These are phyloP conservation scores for Calliphora vicina DNA, from an alignment of 1,140 invertebrate species.

Conservation along the genomic window DNA sequence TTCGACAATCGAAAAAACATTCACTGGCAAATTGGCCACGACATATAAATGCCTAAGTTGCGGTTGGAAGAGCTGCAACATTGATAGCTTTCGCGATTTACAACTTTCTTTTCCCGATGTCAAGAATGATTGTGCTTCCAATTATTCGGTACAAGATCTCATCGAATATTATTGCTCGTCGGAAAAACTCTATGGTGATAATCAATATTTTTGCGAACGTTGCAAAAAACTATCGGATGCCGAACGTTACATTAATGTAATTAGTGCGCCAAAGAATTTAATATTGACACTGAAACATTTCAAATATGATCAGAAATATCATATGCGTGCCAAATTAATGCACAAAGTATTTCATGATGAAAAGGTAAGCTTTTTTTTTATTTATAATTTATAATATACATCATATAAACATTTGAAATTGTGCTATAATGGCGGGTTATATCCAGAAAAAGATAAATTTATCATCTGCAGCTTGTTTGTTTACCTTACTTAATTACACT, in stretches of 20 bases:
- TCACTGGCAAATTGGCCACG: constrained; percentile 78
- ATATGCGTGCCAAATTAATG: constrained; percentile 77
- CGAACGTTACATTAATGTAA: constrained; percentile 75
- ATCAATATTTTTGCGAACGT: constrained; percentile 81
- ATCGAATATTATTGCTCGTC: constrained; percentile 79
- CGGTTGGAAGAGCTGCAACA: constrained; percentile 72
- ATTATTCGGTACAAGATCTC: constrained; percentile 72
- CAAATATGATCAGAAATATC: constrained; percentile 75
- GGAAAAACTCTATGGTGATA: constrained; percentile 81
- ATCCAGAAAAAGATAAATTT: too few species aligned
- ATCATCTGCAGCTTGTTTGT: too few species aligned
- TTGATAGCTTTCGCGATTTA: constrained; percentile 81
- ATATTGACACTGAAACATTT: constrained; percentile 85
- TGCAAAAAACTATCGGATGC: constrained; percentile 80
- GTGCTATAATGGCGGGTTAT: too few species aligned
- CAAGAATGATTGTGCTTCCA: constrained; percentile 65
- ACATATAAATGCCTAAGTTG: constrained; percentile 77
- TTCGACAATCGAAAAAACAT: constrained; percentile 69
- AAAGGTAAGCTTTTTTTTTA: constrained; percentile 47
- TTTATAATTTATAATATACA: neutral
- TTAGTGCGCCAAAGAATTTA: constrained; percentile 77
- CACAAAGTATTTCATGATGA: constrained; percentile 73
- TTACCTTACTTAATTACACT: too few species aligned
- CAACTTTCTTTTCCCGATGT: constrained; percentile 80
- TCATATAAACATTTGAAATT: too few species aligned